These are phyloP conservation scores for Montipora capitata DNA, from an alignment of 92 coral and sea anemone genomes.

Conservation along the genomic window DNA sequence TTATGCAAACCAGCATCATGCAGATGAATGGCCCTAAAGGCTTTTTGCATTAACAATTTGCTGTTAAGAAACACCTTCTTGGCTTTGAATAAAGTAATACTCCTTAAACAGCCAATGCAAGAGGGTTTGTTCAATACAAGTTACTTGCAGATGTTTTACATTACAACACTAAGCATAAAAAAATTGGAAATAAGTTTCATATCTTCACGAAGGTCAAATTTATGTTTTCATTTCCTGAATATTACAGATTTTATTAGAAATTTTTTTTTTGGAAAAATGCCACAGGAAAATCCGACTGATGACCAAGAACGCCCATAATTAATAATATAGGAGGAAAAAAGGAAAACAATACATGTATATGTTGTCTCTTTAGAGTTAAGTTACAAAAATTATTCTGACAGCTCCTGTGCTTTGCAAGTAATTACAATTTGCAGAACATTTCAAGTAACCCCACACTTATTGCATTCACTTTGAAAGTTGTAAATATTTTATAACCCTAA, in stretches of 20 bases:
- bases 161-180: not conserved
- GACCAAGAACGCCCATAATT: not conserved
- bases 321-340: not conserved
- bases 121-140: too few relatives aligned
- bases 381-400: not conserved
- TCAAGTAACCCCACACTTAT: not conserved
- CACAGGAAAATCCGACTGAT: not conserved
- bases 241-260: not conserved
- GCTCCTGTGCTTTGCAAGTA: not conserved
- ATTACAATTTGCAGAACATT: not conserved
- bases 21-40: not conserved
- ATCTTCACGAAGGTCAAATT: not conserved
- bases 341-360: not conserved
- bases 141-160: not conserved
- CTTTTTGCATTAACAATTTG: not conserved
- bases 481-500: conserved; percentile 47
- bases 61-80: not conserved
- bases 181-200: not conserved
- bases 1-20: not conserved
- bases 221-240: not conserved
- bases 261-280: conserved; percentile 1
- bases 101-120: too few relatives aligned
- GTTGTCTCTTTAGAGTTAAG: not conserved
- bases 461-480: conserved; percentile 1
- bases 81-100: too few relatives aligned